phyloP scores from a whole-genome alignment of 2,888 invertebrate genomes.

The Branchellion lobata region DNA sequence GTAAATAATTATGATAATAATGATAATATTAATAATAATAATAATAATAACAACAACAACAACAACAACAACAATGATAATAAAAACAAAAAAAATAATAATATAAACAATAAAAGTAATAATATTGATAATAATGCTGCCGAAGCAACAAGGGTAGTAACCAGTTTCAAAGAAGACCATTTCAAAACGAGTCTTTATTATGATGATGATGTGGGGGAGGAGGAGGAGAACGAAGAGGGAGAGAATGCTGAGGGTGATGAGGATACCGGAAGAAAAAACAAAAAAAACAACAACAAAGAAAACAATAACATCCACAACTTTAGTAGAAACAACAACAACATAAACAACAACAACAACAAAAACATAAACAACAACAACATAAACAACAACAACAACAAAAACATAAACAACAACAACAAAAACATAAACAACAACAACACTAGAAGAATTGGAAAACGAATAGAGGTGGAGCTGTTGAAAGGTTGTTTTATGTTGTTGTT shows the following conservation, averaged over 20 bases:
- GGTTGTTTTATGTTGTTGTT: not conserved
- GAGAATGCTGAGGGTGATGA: not conserved
- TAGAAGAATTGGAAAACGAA: not conserved
- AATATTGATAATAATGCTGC: not conserved
- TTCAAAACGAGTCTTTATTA: not conserved
- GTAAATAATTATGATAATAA: not conserved
- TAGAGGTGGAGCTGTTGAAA: not conserved
- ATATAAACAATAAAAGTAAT: not conserved
- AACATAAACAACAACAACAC: not conserved
- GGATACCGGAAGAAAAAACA: not conserved
- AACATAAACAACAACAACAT: too few relatives aligned
- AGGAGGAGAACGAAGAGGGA: not conserved
- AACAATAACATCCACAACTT: not conserved
- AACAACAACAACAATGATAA: too few relatives aligned
- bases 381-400: not conserved
- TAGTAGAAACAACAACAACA: not conserved
- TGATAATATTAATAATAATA: not conserved
- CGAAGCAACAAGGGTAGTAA: not conserved
- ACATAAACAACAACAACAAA: not conserved
- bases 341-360: too few relatives aligned
- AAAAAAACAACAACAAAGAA: not conserved
- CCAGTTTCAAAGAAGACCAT: not conserved
- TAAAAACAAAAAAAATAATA: too few relatives aligned
- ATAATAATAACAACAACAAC: not conserved
- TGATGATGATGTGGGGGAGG: not conserved